Conservation (phyloP, 2,113 vertebrate genomes). For the Pyrgilauda ruficollis region DNA sequence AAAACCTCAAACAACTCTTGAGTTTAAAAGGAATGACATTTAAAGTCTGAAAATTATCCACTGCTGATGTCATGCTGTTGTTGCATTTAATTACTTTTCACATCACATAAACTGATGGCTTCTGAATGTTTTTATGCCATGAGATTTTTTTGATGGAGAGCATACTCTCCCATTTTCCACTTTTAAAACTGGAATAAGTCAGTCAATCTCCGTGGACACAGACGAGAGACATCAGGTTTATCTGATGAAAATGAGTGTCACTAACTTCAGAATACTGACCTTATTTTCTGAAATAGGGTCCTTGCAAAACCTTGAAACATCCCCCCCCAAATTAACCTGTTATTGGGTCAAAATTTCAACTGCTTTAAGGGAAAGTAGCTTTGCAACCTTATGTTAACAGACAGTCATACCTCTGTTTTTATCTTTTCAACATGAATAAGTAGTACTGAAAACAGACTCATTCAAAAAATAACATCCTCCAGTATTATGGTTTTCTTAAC, state of each 20-base stretch:
- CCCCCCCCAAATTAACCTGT: background rate
- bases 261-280: background rate
- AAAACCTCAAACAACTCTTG: constrained; percentile 59
- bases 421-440: background rate
- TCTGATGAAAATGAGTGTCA: background rate
- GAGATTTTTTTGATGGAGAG: constrained; percentile 47
- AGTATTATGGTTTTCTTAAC: background rate
- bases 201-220: background rate
- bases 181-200: background rate
- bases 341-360: background rate
- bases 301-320: background rate
- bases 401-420: background rate
- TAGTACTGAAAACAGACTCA: background rate
- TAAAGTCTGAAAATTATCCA: constrained; percentile 69
- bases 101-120: constrained; percentile 51
- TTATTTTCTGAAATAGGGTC: background rate
- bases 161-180: background rate
- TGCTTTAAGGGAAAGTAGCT: background rate
- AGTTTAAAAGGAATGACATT: constrained; percentile 74
- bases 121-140: constrained; percentile 31
- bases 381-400: background rate
- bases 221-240: background rate
- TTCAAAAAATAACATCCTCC: background rate
- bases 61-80: constrained; percentile 68
- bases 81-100: constrained; percentile 72